phyloP scores from a whole-genome alignment of 2,113 vertebrate genomes.

The Hydrolagus affinis region DNA sequence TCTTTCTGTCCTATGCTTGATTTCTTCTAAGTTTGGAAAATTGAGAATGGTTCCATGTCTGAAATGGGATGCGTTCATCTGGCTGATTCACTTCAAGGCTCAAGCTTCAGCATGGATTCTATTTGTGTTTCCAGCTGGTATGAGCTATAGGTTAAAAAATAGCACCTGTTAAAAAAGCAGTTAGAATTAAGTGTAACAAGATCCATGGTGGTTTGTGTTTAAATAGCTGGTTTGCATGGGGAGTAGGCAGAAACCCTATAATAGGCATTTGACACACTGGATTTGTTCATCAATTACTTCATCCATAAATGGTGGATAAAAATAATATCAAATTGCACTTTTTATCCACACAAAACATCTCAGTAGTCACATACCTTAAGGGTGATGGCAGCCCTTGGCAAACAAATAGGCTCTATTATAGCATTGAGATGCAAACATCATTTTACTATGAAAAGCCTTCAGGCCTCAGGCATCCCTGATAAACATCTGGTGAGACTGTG shows the following conservation, averaged over 20 bases:
- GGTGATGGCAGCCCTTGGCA: background rate
- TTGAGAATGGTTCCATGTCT: no score
- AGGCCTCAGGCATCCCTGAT: background rate
- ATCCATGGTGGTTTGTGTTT: slow-evolving; percentile 12
- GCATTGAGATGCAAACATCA: background rate
- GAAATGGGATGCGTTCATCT: background rate
- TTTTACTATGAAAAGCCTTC: background rate
- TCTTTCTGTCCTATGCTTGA: background rate
- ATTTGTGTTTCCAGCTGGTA: slow-evolving; percentile 8
- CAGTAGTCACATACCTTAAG: background rate
- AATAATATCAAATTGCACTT: background rate
- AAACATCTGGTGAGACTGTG: slow-evolving; percentile 1
- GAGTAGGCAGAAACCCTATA: background rate
- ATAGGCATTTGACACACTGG: background rate
- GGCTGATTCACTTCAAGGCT: background rate
- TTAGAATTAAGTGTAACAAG: slow-evolving; percentile 6
- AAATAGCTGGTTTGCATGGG: slow-evolving; percentile 24
- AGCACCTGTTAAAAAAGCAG: slow-evolving; percentile 3
- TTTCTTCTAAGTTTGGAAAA: background rate
- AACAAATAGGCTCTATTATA: background rate
- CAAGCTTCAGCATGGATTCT: background rate
- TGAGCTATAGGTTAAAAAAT: slow-evolving; percentile 16
- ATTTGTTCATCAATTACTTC: background rate
- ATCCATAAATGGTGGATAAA: background rate
- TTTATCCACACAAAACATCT: slow-evolving; percentile 5